Evolutionary conservation across 2,797 vertebrate species (phyloP).

Genomic region (Hozukius guyotensis): DNA sequence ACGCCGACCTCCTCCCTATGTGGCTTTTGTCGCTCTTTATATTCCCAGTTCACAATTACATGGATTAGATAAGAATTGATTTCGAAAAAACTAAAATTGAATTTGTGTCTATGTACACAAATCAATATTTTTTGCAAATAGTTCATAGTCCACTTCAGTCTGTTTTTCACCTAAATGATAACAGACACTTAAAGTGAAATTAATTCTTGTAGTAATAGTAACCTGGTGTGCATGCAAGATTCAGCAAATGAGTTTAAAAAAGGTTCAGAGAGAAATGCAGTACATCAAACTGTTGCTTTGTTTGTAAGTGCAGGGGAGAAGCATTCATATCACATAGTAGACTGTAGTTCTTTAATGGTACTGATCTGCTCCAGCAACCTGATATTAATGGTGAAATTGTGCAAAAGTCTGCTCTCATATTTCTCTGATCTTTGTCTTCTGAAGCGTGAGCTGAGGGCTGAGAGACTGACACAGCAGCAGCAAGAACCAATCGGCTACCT

Average conservation of each 20-base stretch:
- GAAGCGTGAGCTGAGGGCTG: conserved; percentile 36
- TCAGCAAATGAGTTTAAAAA: neutral
- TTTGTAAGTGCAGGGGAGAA: neutral
- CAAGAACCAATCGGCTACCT: conserved; percentile 39
- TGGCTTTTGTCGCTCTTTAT: too few species aligned
- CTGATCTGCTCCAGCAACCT: neutral
- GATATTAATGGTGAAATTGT: neutral
- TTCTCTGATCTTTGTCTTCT: conserved; percentile 39
- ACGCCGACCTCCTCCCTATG: too few species aligned
- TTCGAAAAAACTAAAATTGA: too few species aligned
- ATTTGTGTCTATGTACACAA: too few species aligned
- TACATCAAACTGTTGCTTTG: neutral
- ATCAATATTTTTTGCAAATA: too few species aligned
- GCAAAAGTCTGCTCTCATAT: neutral
- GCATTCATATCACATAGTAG: too few species aligned
- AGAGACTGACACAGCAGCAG: conserved; percentile 62
- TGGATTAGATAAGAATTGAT: too few species aligned
- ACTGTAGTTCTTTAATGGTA: neutral
- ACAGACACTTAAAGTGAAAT: neutral
- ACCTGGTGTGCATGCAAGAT: neutral
- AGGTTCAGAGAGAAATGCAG: neutral
- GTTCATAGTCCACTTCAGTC: neutral
- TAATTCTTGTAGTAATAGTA: neutral
- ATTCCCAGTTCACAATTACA: too few species aligned
- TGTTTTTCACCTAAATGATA: neutral